Evolutionary conservation across 2,888 invertebrate species (phyloP), one percentile per base, ranked within the genome.

Genomic region (Drosophila engyochracea): DNA sequence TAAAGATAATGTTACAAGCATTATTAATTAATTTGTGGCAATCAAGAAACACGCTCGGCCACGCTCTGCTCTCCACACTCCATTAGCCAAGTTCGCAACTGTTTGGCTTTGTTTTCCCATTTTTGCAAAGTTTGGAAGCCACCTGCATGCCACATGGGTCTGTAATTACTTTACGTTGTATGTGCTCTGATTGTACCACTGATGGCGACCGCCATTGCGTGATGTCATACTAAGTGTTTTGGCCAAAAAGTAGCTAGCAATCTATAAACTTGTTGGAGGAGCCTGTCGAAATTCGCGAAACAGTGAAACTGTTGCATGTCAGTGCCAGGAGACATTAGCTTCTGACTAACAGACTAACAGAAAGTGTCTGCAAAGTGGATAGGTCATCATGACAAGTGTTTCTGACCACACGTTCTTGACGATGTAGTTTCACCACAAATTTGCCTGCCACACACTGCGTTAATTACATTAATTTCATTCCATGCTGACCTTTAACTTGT

Each of bases 1-100:
- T 82, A 82, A 80, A 66, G 83, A 67, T 76, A 82, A 85, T 80
- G 83, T 74, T 65, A 68, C 65, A 70, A 65, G 67, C 71, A 72
- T 85, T 85, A 82, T 85, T 82, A 85, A 82, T 82, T 85, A 82
- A 85, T 80, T 82, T 82, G 71, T 39, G 67, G 65, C 62, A 61
- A 82, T 66, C 61, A 65, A 64, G 64, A 58, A 61, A 72, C 65
- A 76, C 60, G 54, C 22, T 33, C 25, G 16, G 28, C 31, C 55
- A 63, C 71, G 35, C 19, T 39, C 25, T 12, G 16, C 22, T 31
- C 28, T 61, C 47, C 52, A 53, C 64, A 73, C 61, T 68, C 60
- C 82, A 69, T 81, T 81, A 78, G 69, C 57, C 33, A 55, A 77
- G 55, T 68, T 61, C 37, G 37, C 44, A 79, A 57, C 64, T 60